Base-by-base conservation (phyloP, 1,140 invertebrate species). In the Drosophila eugracilis region DNA sequence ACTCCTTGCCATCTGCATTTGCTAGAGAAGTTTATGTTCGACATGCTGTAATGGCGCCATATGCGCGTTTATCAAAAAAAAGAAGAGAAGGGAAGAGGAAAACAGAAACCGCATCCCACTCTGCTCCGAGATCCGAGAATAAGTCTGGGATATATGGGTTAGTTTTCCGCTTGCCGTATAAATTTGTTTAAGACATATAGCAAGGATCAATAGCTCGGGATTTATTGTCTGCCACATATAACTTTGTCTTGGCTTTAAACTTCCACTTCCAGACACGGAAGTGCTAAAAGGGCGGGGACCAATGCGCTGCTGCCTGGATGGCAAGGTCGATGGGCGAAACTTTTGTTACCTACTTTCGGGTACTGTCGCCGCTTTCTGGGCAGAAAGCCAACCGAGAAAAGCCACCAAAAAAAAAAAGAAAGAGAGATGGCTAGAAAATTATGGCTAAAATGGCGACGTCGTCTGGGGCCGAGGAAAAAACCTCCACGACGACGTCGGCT, bases 101-200 rank as follows among this genome's bases (percentile, higher is more conserved):
- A n/a, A n/a, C n/a, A n/a, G n/a, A n/a, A n/a, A n/a, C 69, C 49
- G 48, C 71, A 37, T 24, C 42, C 28, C 28, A 30, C 36, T 30
- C 19, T 19, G 21, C 5, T 28, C 22, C 21, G n/a, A 21, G 10
- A 14, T 24, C 30, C 47, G n/a, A 21, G 39, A 63, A 45, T 58
- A 83, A 77, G 75, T 65, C 59, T 57, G 65, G 72, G 54, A 57
- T 76, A 66, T 52, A 45, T 59, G 57, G 63, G 79, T 78, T 78
- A 83, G 83, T 88, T 83, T 83, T 88, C 77, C 78, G 78, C 77
- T 70, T 41, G 83, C 83, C 78, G 57, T 88, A 88, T 88, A 88
- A 88, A 88, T 88, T 88, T 88, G 83, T 88, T 81, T 78, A 88
- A 88, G 83, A 72, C 83, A 88, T 78, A 83, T 71, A 85, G 69